phyloP scores from a whole-genome alignment of 2,797 vertebrate genomes.

The Coilia nasus region DNA sequence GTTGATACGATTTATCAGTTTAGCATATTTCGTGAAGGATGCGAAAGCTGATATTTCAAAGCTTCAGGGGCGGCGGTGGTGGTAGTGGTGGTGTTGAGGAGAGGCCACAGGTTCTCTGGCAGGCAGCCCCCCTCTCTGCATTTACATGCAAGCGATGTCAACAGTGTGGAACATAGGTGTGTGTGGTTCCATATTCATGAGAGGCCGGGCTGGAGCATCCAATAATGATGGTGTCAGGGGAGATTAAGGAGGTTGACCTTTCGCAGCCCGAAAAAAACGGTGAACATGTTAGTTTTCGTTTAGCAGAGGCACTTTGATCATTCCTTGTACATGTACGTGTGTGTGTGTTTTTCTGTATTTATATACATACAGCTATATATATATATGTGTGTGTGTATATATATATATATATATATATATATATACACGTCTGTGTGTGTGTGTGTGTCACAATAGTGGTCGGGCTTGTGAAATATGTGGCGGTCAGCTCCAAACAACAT shows the following conservation, averaged over 20 bases:
- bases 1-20: constrained; percentile 63
- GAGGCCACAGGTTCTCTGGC: neutral
- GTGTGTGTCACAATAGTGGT: neutral
- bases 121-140: constrained; percentile 32
- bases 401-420: neutral
- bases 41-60: constrained; percentile 60
- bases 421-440: neutral
- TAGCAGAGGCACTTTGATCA: constrained; percentile 16
- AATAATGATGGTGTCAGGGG: constrained; percentile 69
- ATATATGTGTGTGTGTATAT: neutral
- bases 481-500: neutral
- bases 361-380: neutral
- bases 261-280: constrained; percentile 54
- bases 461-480: neutral
- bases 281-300: constrained; percentile 21
- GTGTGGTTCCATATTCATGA: constrained; percentile 74
- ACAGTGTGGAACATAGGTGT: constrained; percentile 48
- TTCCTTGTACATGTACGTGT: neutral
- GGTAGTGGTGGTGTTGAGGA: neutral
- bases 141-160: constrained; percentile 55
- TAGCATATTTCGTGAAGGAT: constrained; percentile 64
- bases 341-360: neutral
- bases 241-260: constrained; percentile 77
- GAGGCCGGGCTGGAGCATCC: constrained; percentile 59
- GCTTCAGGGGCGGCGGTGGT: neutral